phyloP scores from a whole-genome alignment of 2,888 invertebrate genomes.

The Leptopterna dolabrata region DNA sequence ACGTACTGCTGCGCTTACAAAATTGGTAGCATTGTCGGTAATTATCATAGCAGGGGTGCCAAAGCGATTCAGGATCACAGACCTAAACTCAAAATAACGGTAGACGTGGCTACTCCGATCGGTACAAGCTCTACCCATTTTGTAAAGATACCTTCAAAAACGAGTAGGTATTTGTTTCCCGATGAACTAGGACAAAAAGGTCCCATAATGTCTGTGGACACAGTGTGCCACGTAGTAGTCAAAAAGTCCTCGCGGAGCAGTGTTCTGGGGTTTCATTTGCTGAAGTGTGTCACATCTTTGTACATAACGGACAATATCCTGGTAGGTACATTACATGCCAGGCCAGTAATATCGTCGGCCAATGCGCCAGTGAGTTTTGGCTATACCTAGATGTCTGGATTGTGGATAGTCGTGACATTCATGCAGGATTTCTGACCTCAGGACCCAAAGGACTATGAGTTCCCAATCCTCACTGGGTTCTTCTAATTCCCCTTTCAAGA shows the following conservation, averaged over 20 bases:
- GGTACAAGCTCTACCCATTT: conserved; percentile 58
- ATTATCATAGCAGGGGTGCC: not conserved
- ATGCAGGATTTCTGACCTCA: too few relatives aligned
- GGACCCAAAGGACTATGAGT: conserved; percentile 34
- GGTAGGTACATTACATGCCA: too few relatives aligned
- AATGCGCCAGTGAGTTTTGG: not conserved
- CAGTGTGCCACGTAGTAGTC: conserved; percentile 12
- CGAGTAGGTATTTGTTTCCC: too few relatives aligned
- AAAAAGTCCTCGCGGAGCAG: conserved; percentile 1
- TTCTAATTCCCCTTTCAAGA: too few relatives aligned
- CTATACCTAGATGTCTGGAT: not conserved
- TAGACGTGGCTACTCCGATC: not conserved
- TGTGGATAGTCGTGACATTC: conserved; percentile 50
- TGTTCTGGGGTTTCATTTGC: not conserved
- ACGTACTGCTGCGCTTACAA: not conserved
- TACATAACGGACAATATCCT: not conserved
- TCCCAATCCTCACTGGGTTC: conserved; percentile 50
- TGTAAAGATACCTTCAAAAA: conserved; percentile 55
- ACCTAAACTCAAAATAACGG: too few relatives aligned
- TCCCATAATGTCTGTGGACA: conserved; percentile 63
- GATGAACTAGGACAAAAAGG: conserved; percentile 63
- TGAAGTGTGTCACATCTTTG: not conserved
- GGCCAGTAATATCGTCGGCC: not conserved
- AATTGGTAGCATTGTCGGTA: not conserved
- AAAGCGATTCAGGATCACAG: too few relatives aligned